Percentiles rank a stretch among this genome's conserved stretches.
These are phyloP conservation scores for Kryptolebias marmoratus DNA, from an alignment of 2,113 vertebrate genomes.

Conservation along the genomic window DNA sequence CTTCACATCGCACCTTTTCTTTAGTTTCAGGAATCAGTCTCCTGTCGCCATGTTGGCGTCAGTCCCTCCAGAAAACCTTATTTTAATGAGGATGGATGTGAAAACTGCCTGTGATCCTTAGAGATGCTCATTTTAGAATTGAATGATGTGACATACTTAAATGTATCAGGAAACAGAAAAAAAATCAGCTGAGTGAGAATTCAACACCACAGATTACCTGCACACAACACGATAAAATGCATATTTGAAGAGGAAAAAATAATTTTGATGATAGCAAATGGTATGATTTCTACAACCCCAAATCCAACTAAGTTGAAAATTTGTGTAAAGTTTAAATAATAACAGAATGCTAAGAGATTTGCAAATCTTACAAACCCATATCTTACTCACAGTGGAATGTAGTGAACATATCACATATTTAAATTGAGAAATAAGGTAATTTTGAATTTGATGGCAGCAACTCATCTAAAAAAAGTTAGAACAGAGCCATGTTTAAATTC, in stretches of 20 bases:
- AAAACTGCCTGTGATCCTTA: constrained; percentile 14
- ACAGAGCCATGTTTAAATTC: no score
- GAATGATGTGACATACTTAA: constrained; percentile 33
- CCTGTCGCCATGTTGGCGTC: not conserved
- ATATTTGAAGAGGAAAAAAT: not conserved
- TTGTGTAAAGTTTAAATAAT: no score
- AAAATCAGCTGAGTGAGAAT: not conserved
- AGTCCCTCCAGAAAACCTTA: not conserved
- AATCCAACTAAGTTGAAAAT: no score
- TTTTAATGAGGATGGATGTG: not conserved
- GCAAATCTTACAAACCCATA: no score
- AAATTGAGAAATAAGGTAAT: no score
- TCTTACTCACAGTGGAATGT: no score
- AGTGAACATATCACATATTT: no score
- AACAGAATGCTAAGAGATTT: no score
- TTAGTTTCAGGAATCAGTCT: not conserved
- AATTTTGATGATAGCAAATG: not conserved
- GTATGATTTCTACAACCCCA: no score
- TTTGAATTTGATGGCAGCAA: no score
- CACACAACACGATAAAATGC: not conserved
- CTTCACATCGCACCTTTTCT: not conserved
- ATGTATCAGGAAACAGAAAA: constrained; percentile 4
- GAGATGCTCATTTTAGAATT: constrained; percentile 40
- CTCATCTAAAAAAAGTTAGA: no score
- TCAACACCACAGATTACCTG: not conserved